Base-by-base conservation (phyloP, 2,888 invertebrate species). In the Caenorhabditis angaria region DNA sequence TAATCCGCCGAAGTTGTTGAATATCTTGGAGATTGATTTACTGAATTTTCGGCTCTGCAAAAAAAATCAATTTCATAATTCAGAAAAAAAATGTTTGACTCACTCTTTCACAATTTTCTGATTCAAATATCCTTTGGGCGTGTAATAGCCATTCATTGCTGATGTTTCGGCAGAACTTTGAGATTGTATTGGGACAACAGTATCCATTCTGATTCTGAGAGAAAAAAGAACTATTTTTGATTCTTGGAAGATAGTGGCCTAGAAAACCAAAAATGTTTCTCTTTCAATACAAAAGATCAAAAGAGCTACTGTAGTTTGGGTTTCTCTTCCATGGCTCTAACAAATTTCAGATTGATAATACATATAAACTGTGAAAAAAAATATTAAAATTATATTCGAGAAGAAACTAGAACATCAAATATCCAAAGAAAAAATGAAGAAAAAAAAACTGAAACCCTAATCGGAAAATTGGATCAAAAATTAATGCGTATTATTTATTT, bases 51-150 rank as follows among this genome's bases (percentile, higher is more conserved):
- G 1, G 72, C 72, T 61, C 72, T 72, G 65, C 1, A 68, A 71
- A 20, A 14, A 18, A 22, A 29, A 22, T 14, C 14, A 22, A n/a
- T 51, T 51, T 51, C 25, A 3, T 8, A 4, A 4, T 51, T 27
- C 10, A 12, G 29, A 57, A 29, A 57, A 32, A 48, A 6, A n/a
- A n/a, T n/a, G n/a, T 48, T 48, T n/a, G 5, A 20, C 67, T 51
- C 5, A 75, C 75, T 70, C 61, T 56, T 61, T 69, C 29, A 65
- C 64, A 48, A 69, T 65, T 20, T 53, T 56, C 47, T 70, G 64
- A 59, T 74, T 74, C 12, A 70, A 54, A 57, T 63, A 63, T 29
- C 68, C 69, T 47, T 69, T 69, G 3, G 73, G 72, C 1, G 67
- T 72, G 48, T 60, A 72, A 59, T 72, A 72, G 27, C 72, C 72